phyloP scores from a whole-genome alignment of 2,113 vertebrate species.

The Tricholaema leucomelas region DNA sequence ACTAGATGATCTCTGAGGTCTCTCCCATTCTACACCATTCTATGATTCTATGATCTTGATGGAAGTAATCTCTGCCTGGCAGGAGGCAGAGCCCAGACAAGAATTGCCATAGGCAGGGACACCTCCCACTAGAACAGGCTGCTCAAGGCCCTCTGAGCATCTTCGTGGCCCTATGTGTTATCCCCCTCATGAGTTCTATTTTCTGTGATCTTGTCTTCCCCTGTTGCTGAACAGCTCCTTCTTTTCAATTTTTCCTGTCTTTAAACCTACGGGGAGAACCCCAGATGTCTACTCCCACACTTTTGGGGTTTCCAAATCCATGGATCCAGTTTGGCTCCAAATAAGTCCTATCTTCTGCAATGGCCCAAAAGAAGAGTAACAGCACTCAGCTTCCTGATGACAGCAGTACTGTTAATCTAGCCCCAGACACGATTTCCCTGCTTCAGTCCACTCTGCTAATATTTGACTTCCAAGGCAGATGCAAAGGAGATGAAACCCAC shows the following conservation, averaged over 20 bases:
- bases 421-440: not conserved
- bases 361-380: not conserved
- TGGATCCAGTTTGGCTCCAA: not conserved
- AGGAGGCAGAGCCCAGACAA: too few species aligned
- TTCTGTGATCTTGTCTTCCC: not conserved
- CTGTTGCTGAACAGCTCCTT: not conserved
- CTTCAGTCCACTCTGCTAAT: not conserved
- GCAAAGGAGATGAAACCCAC: not conserved
- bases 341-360: not conserved
- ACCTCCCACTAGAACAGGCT: too few species aligned
- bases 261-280: not conserved
- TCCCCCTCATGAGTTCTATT: rapidly evolving
- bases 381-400: not conserved
- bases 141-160: too few species aligned
- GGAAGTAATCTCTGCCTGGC: too few species aligned
- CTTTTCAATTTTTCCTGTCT: not conserved
- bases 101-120: too few species aligned
- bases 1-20: too few species aligned
- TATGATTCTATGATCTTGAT: too few species aligned
- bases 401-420: not conserved
- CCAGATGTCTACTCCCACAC: not conserved
- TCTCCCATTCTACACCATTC: too few species aligned
- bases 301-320: not conserved
- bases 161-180: too few species aligned
- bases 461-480: not conserved